phyloP scores from a whole-genome alignment of 1,140 invertebrate genomes.

The Pemphigus obesinymphae region DNA sequence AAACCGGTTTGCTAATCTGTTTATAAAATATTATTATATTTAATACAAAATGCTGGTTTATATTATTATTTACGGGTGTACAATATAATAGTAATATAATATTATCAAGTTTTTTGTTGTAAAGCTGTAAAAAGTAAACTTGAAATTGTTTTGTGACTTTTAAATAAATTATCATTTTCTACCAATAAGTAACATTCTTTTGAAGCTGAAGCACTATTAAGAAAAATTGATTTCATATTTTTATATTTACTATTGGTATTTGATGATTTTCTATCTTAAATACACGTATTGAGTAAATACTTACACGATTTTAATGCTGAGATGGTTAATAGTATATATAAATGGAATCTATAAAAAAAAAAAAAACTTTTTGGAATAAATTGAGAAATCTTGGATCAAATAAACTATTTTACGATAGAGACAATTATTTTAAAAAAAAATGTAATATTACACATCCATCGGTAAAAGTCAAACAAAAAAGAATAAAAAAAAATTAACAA shows the following conservation, averaged over 20 bases:
- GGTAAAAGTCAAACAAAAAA: neutral
- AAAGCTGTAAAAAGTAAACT: no score
- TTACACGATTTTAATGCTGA: neutral
- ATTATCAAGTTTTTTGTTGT: no score
- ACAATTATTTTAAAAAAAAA: neutral
- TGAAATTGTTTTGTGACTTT: neutral
- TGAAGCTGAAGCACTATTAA: neutral
- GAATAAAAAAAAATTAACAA: neutral
- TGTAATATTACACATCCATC: neutral
- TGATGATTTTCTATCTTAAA: neutral
- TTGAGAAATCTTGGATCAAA: neutral
- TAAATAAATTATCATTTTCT: neutral
- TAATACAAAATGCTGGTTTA: no score
- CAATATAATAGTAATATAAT: no score
- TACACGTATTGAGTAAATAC: neutral
- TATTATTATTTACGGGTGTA: no score
- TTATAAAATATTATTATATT: no score
- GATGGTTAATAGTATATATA: neutral
- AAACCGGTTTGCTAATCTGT: no score
- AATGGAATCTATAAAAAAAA: neutral
- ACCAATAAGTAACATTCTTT: neutral
- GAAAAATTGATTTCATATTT: neutral
- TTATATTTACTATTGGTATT: neutral
- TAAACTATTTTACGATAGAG: neutral
- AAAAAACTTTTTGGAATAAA: neutral